Percentiles rank a stretch among this genome's conserved stretches.
Conservation (phyloP, 2,113 vertebrate genomes). For the Amphiprion ocellaris region DNA sequence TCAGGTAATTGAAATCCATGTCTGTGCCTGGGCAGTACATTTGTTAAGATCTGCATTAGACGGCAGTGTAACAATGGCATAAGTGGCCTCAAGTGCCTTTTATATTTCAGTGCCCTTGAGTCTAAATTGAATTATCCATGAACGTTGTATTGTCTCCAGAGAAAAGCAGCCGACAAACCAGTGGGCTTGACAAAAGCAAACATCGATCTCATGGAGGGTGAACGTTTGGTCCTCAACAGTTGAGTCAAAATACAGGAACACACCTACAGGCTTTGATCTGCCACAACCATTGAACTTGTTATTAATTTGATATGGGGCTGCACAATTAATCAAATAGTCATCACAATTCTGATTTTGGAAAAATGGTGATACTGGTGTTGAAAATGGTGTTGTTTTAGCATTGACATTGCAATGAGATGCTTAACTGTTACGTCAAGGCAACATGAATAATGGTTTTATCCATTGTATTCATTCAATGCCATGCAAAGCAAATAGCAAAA, state of each 20-base stretch:
- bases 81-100: slow-evolving; percentile 68
- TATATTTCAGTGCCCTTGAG: slow-evolving; percentile 71
- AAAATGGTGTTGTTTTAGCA: too few species aligned
- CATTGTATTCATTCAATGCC: too few species aligned
- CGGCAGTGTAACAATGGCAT: slow-evolving; percentile 56
- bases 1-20: slow-evolving; percentile 43
- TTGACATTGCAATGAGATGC: too few species aligned
- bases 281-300: too few species aligned
- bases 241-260: neutral
- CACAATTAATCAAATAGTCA: too few species aligned
- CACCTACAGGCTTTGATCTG: too few species aligned
- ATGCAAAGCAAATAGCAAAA: too few species aligned
- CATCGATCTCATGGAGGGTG: slow-evolving; percentile 2
- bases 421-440: too few species aligned
- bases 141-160: slow-evolving; percentile 50
- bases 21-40: slow-evolving; percentile 39
- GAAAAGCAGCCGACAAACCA: slow-evolving; percentile 46
- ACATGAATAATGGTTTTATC: too few species aligned
- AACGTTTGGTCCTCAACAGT: neutral
- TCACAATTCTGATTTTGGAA: too few species aligned
- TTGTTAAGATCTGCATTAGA: slow-evolving; percentile 56
- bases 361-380: too few species aligned
- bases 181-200: slow-evolving; percentile 3
- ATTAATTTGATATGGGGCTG: too few species aligned
- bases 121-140: slow-evolving; percentile 68